Conservation (phyloP, 2,113 vertebrate species). For the Phylloscopus whistleri region DNA sequence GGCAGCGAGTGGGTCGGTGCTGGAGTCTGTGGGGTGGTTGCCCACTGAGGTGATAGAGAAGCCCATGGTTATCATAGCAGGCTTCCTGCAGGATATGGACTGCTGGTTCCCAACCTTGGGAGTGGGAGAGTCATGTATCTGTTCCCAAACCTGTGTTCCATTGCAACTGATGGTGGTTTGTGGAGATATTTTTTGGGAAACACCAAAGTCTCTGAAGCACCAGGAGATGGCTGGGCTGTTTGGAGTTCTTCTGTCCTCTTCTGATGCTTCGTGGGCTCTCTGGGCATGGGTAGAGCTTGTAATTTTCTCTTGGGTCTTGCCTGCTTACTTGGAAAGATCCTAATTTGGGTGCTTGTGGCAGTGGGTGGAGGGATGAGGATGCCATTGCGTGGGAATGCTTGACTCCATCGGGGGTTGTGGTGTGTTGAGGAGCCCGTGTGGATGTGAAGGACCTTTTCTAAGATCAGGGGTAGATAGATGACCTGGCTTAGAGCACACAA, state of each 20-base stretch:
- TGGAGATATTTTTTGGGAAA: background rate
- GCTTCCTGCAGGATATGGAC: background rate
- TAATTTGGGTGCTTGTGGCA: background rate
- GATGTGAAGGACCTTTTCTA: background rate
- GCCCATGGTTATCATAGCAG: background rate
- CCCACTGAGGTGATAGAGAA: background rate
- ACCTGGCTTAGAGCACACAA: accelerated
- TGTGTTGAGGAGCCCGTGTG: background rate
- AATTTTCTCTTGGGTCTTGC: background rate
- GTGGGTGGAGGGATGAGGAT: background rate
- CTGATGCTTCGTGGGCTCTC: background rate
- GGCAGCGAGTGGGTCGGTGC: accelerated
- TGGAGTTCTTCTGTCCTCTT: background rate
- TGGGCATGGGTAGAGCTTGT: background rate
- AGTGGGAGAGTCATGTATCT: accelerated
- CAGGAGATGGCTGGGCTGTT: background rate
- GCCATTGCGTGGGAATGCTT: accelerated
- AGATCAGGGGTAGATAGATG: background rate
- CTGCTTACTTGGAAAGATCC: accelerated
- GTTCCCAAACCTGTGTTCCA: background rate
- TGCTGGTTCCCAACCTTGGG: background rate
- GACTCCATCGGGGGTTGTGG: background rate
- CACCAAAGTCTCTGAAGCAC: background rate
- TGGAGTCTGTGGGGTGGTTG: background rate
- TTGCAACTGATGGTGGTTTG: background rate